Evolutionary conservation across 2,113 vertebrate species (phyloP), one percentile per base, ranked within the genome.

Genomic region (Sebastes fasciatus): DNA sequence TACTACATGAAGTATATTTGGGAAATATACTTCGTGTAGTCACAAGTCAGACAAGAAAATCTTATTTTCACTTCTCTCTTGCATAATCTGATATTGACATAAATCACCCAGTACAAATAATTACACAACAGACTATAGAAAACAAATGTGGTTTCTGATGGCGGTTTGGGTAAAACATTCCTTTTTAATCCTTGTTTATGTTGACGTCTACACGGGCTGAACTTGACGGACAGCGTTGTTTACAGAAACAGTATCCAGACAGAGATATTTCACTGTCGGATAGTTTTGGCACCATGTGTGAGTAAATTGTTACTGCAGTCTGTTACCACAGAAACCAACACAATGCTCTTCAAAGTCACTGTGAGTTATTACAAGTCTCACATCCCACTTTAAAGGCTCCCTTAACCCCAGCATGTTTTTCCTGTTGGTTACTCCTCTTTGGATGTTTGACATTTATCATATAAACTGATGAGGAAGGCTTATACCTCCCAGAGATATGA

Each of bases 301-400:
- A 14, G n/a, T 70, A n/a, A 69, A 79, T 61, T 49, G 19, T 55
- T 34, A 12, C 21, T 49, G 61, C 57, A 60, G 51, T 66, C 10
- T 42, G 66, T 76, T 46, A 48, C 69, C 55, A 26, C 66, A 61
- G 74, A 74, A 79, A 85, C 54, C 55, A 74, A 43, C 65, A 71
- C 57, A 79, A 45, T 65, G 80, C 43, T 42, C 43, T 58, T 81
- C 68, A 76, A 82, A 73, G 23, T 42, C 63, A 46, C 46, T 51
- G 60, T 11, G 43, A 68, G 12, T 48, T 69, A 55, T 45, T 45
- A 5, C 49, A 54, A 55, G 57, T 23, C 61, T 46, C 12, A 65
- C 16, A n/a, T 45, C 26, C 26, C 34, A 43, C 43, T 58, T 58
- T 65, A 70, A 72, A 80, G 49, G 48, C 51, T 42, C 8, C 48